These are phyloP conservation scores for Polymixis flavicincta DNA, from an alignment of 2,888 invertebrate species.

Conservation along the genomic window DNA sequence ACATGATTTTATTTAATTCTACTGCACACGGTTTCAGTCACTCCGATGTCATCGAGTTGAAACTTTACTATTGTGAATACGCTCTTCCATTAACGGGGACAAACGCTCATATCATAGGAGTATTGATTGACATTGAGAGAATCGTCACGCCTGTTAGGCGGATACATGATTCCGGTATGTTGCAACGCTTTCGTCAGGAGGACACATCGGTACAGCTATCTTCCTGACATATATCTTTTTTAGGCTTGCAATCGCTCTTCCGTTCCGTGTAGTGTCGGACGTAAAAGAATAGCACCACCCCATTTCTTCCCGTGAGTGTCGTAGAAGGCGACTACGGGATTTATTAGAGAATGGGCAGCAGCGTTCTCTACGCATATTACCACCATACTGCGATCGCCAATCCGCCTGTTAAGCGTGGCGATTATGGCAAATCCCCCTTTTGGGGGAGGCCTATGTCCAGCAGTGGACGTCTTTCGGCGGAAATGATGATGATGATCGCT, in stretches of 20 bases:
- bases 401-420: too few species aligned
- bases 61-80: conserved; percentile 6
- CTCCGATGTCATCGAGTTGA: conserved; percentile 1
- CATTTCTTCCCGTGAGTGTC: too few species aligned
- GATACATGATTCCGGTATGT: conserved; percentile 40
- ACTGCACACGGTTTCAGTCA: not conserved
- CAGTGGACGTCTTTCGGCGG: too few species aligned
- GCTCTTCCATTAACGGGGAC: conserved; percentile 1
- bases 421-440: too few species aligned
- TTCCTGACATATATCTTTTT: not conserved
- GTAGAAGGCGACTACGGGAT: too few species aligned
- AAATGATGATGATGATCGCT: too few species aligned
- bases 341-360: too few species aligned
- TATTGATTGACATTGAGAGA: conserved; percentile 38
- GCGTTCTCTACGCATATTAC: too few species aligned
- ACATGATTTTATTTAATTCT: not conserved
- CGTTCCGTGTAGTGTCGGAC: too few species aligned
- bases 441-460: too few species aligned
- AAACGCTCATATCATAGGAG: conserved; percentile 11
- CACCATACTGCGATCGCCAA: too few species aligned
- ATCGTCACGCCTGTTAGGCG: conserved; percentile 19
- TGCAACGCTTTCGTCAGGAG: conserved; percentile 22
- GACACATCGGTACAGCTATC: not conserved
- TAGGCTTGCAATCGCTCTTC: not conserved
- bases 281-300: too few species aligned